Base-by-base conservation (phyloP, 2,113 vertebrate genomes). In the Plestiodon gilberti region DNA sequence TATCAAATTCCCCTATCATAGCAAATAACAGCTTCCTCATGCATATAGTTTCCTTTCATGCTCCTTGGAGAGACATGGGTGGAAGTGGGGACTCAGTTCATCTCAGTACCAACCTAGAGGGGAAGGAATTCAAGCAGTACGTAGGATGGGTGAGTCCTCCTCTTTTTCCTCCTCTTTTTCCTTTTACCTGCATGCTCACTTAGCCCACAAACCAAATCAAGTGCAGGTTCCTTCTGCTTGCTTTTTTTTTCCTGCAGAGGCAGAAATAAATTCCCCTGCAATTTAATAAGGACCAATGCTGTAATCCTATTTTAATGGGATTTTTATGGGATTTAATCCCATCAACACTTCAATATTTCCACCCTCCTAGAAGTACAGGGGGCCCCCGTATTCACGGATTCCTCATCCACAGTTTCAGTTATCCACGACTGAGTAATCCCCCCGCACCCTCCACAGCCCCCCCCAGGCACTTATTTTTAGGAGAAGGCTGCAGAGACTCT, bases 211-310 rank as follows among this genome's bases (percentile, higher is more conserved):
- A 78, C 15, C 23, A 52, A 38, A 81, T 81, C 38, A 30, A 38
- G 10, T 85, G 25, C 9, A 85, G 6, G n/a, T 33, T 20, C 30
- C 13, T 59, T 13, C 85, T 86, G 35, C 1, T 83, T 84, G 38
- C 0, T n/a, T 81, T 92, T 35, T 78, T 92, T 33, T 79, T 84
- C 86, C 86, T 9, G 57, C 76, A 74, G 22, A 69, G 43, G 9
- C 1, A 87, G 75, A 86, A 86, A 5, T 62, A 57, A 83, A 11
- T 89, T 75, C 57, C 30, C 8, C 4, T 55, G 15, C 18, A 87
- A 8, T 81, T 86, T 78, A 83, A 0, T 69, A 9, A 23, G 85
- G 43, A 64, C 65, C 84, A 57, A 6, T 52, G 55, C 69, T 57
- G 4, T 38, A 78, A 1, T 85, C 38, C 73, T 15, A 3, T n/a